A percentile compares a stretch with the other conserved stretches of the same genome.
phyloP scores from a whole-genome alignment of 2,888 invertebrate genomes.

The Vandiemenella viatica region DNA sequence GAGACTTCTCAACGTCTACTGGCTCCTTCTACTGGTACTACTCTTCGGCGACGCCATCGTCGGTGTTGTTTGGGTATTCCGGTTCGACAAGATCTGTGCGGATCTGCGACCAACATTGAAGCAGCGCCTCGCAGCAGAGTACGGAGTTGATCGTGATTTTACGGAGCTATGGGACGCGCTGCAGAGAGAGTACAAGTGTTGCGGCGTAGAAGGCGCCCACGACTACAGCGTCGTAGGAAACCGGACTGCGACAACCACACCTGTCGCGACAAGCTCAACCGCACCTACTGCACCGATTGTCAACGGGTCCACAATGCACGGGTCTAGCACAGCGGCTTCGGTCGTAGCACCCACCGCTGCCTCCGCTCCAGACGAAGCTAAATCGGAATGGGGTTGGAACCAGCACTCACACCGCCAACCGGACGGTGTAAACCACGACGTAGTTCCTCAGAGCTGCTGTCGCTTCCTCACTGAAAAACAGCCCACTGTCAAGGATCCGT shows the following conservation, averaged over 20 bases:
- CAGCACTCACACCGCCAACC: background rate
- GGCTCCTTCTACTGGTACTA: conserved; percentile 61
- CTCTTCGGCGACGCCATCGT: conserved; percentile 71
- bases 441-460: background rate
- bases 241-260: conserved; percentile 26
- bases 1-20: conserved; percentile 67
- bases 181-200: conserved; percentile 60
- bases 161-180: conserved; percentile 63
- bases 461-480: too few relatives aligned
- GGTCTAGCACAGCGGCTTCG: too few relatives aligned
- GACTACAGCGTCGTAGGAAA: conserved; percentile 24
- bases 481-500: background rate
- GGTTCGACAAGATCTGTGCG: conserved; percentile 58
- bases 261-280: conserved; percentile 19
- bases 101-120: conserved; percentile 54
- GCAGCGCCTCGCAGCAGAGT: conserved; percentile 46
- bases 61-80: conserved; percentile 73
- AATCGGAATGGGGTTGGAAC: background rate
- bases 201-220: conserved; percentile 53
- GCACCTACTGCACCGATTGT: background rate
- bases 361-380: too few relatives aligned
- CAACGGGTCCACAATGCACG: conserved; percentile 28
- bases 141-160: conserved; percentile 55
- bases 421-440: background rate
- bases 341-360: too few relatives aligned